A percentile compares a stretch with the other conserved stretches of the same genome.
Conservation (phyloP, 1,140 invertebrate species). For the Maconellicoccus hirsutus region DNA sequence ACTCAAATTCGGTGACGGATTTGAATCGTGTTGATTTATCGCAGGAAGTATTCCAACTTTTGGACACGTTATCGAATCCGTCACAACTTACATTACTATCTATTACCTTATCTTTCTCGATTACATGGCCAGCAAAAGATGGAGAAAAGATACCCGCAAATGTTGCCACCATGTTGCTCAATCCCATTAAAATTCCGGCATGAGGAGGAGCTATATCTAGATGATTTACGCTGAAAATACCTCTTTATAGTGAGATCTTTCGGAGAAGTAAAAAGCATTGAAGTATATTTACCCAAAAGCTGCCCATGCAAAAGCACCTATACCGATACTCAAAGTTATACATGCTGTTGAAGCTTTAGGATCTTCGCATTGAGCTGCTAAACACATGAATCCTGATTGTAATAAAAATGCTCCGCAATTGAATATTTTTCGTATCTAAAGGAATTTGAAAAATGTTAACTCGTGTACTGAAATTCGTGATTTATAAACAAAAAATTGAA, state of each 20-base stretch:
- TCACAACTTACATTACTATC: too few relatives aligned
- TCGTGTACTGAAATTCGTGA: too few relatives aligned
- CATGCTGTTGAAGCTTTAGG: slow-evolving; percentile 54
- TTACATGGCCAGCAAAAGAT: slow-evolving; percentile 60
- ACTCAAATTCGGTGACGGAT: not conserved
- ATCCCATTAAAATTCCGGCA: slow-evolving; percentile 70
- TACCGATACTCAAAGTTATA: slow-evolving; percentile 70
- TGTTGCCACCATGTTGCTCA: slow-evolving; percentile 78
- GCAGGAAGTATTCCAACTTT: too few relatives aligned
- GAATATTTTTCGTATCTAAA: slow-evolving; percentile 53
- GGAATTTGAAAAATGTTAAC: slow-evolving; percentile 33
- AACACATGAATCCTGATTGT: slow-evolving; percentile 73
- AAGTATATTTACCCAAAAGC: slow-evolving; percentile 53
- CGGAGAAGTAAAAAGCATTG: too few relatives aligned
- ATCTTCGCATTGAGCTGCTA: slow-evolving; percentile 55
- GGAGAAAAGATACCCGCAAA: slow-evolving; percentile 78
- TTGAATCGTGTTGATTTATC: too few relatives aligned
- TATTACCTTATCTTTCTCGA: too few relatives aligned
- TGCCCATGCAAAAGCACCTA: slow-evolving; percentile 82
- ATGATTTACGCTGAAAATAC: slow-evolving; percentile 57
- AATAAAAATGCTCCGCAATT: slow-evolving; percentile 65
- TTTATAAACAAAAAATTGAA: not conserved
- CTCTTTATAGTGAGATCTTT: too few relatives aligned
- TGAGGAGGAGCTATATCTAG: slow-evolving; percentile 74
- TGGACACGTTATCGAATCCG: too few relatives aligned